Evolutionary conservation across 2,113 vertebrate species (phyloP).

Genomic region (Chrysochloris asiatica): DNA sequence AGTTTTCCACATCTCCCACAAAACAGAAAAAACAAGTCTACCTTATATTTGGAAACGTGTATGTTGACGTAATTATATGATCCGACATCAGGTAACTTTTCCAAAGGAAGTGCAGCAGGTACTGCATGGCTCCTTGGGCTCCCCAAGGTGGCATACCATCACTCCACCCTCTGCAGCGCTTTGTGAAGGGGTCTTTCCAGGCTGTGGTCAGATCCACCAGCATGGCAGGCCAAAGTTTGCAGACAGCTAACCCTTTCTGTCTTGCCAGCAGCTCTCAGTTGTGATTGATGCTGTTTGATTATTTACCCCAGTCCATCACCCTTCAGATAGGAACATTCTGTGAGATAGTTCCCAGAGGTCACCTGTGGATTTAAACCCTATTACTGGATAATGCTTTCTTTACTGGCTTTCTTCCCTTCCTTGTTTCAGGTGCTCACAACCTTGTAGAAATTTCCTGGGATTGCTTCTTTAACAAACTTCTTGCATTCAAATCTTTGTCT

Average conservation of each 20-base stretch:
- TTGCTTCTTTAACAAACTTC: background rate
- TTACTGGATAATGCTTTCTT: background rate
- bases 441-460: background rate
- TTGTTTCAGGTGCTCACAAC: background rate
- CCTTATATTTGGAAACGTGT: background rate
- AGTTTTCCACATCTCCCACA: no score
- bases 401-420: background rate
- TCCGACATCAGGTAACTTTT: constrained; percentile 8
- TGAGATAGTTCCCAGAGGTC: background rate
- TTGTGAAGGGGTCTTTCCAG: background rate
- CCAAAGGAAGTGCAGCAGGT: background rate
- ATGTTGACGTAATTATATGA: no score
- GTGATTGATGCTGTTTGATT: background rate
- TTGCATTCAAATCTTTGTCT: background rate
- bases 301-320: background rate
- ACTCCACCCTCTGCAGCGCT: background rate
- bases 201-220: background rate
- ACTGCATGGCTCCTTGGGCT: accelerated
- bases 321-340: background rate
- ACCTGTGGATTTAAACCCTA: background rate
- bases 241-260: background rate
- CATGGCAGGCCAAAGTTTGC: no score
- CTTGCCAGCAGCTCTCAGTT: background rate
- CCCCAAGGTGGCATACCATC: background rate
- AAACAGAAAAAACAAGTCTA: no score